These are phyloP conservation scores for Mixornis gularis DNA, from an alignment of 2,113 vertebrate species.

Conservation along the genomic window DNA sequence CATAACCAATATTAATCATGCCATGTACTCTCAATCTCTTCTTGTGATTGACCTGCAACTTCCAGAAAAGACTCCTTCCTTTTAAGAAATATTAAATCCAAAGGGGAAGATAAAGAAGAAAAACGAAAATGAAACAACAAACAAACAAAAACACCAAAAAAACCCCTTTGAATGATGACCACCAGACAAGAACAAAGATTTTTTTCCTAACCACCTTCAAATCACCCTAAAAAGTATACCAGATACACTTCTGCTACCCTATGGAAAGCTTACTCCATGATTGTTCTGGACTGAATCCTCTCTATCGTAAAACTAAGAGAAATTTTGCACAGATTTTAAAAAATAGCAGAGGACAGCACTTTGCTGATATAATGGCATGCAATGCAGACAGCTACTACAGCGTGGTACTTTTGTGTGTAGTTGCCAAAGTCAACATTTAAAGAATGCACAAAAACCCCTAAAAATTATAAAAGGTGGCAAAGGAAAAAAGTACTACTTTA, in stretches of 20 bases:
- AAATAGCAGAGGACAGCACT: background rate
- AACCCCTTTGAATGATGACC: background rate
- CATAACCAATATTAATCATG: background rate
- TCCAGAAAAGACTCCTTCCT: background rate
- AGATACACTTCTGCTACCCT: background rate
- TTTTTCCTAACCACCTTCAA: background rate
- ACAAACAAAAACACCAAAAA: background rate
- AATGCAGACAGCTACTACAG: background rate
- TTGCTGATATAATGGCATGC: background rate
- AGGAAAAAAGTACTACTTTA: background rate
- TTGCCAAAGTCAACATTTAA: background rate
- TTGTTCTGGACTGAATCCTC: background rate
- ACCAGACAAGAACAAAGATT: background rate
- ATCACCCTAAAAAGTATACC: background rate
- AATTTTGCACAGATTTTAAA: background rate
- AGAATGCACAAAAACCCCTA: background rate
- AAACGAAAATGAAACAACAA: background rate
- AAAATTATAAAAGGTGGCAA: background rate
- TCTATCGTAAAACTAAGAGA: background rate
- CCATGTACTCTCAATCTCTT: background rate
- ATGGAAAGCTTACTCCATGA: background rate
- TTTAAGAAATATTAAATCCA: background rate
- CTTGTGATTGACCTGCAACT: background rate
- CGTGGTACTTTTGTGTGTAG: fast-evolving
- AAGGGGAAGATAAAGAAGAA: background rate